phyloP scores from a whole-genome alignment of 2,113 vertebrate genomes.

The Catharus fuscescens region DNA sequence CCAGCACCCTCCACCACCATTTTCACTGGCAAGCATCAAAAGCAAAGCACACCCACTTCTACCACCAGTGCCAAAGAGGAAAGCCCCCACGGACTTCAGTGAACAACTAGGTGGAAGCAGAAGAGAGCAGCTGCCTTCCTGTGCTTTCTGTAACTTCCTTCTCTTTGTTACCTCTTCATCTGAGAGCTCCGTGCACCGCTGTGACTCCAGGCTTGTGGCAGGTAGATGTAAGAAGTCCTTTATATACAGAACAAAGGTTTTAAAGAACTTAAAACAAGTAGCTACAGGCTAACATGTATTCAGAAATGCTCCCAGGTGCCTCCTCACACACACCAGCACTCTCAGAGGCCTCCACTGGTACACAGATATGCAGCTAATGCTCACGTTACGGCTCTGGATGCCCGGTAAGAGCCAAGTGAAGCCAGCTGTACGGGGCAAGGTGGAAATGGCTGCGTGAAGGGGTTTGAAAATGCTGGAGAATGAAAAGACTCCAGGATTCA shows the following conservation, averaged over 20 bases:
- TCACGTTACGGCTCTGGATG: background rate
- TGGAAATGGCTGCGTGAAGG: background rate
- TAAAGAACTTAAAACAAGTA: constrained; percentile 30
- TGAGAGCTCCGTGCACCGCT: constrained; percentile 60
- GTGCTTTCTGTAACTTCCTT: background rate
- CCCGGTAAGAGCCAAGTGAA: background rate
- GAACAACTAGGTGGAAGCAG: background rate
- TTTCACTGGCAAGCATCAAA: background rate
- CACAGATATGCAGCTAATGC: background rate
- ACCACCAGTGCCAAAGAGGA: background rate
- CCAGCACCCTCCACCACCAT: constrained; percentile 27
- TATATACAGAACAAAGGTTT: constrained; percentile 78
- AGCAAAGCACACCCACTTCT: constrained; percentile 20
- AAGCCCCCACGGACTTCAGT: background rate
- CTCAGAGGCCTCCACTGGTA: background rate
- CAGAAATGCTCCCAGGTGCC: background rate
- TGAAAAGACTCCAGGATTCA: background rate
- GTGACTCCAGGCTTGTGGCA: constrained; percentile 80
- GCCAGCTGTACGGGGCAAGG: background rate
- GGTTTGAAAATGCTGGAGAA: background rate
- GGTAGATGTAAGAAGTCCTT: constrained; percentile 89
- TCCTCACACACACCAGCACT: background rate
- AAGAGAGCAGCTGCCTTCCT: background rate
- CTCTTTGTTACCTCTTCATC: constrained; percentile 82
- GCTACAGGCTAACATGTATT: background rate